Percentiles rank a stretch among this genome's conserved stretches.
Conservation (phyloP, 2,113 vertebrate genomes). For the Saccopteryx leptura region DNA sequence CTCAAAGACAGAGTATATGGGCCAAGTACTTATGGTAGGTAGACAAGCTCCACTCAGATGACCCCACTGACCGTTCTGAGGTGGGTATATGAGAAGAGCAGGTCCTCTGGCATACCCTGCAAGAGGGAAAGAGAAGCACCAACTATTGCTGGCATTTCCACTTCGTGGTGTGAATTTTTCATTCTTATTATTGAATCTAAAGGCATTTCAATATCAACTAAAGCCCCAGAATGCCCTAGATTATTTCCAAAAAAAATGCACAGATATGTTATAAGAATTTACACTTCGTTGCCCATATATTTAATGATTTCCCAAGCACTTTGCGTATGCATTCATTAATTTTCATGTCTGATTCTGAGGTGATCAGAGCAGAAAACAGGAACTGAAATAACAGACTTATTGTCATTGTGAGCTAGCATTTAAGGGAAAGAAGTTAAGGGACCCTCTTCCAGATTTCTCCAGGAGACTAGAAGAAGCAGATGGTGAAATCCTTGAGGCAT, state of each 20-base stretch:
- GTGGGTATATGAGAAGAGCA: slow-evolving; percentile 93
- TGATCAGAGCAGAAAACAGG: slow-evolving; percentile 35
- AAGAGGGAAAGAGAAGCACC: not conserved
- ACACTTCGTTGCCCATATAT: not conserved
- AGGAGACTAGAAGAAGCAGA: slow-evolving; percentile 20
- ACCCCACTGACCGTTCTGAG: slow-evolving; percentile 88
- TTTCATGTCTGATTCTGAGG: not conserved
- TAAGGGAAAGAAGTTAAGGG: not conserved
- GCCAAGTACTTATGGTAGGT: slow-evolving; percentile 90
- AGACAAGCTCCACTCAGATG: slow-evolving; percentile 90
- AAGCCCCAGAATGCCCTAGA: not conserved
- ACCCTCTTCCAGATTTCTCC: slow-evolving; percentile 39
- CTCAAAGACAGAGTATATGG: slow-evolving; percentile 91
- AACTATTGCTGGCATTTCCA: not conserved
- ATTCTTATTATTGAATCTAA: not conserved
- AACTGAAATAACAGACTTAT: not conserved
- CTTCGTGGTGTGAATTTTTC: not conserved
- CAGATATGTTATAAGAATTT: not conserved
- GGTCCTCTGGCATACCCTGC: slow-evolving; percentile 92
- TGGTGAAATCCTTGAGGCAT: slow-evolving; percentile 17
- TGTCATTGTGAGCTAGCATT: not conserved
- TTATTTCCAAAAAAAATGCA: not conserved
- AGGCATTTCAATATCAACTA: not conserved
- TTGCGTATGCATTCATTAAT: not conserved
- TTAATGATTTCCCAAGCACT: not conserved